Percentiles rank a stretch among this genome's conserved stretches.
Conservation (phyloP, 2,888 invertebrate genomes). For the Clunio marinus region DNA sequence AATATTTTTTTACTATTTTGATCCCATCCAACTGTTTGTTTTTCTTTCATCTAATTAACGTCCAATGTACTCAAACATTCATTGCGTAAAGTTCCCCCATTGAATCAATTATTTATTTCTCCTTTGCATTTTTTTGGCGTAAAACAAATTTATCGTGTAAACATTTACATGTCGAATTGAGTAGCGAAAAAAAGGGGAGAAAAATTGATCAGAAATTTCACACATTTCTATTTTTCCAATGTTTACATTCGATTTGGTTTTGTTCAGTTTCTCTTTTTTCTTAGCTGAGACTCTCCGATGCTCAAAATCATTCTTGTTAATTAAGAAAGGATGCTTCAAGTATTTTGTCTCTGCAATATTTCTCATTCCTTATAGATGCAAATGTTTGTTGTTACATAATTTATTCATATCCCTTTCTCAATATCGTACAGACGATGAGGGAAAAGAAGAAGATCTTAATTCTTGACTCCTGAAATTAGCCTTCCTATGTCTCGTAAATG, state of each 20-base stretch:
- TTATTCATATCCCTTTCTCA: too few species aligned
- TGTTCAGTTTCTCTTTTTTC: background rate
- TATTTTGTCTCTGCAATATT: too few species aligned
- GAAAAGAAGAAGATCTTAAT: too few species aligned
- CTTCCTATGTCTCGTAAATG: too few species aligned
- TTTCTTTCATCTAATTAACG: background rate
- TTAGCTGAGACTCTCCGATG: too few species aligned
- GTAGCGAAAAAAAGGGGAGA: background rate
- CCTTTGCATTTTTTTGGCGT: background rate
- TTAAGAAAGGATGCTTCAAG: too few species aligned
- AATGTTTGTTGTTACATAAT: too few species aligned
- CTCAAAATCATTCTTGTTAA: too few species aligned
- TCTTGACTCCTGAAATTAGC: too few species aligned
- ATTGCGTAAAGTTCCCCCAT: background rate
- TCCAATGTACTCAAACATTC: slow-evolving; percentile 1
- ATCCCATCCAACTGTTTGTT: background rate
- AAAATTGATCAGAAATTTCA: slow-evolving; percentile 37
- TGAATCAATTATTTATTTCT: slow-evolving; percentile 35
- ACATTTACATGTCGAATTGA: slow-evolving; percentile 36
- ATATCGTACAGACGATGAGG: too few species aligned
- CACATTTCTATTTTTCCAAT: slow-evolving; percentile 23
- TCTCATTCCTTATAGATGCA: too few species aligned
- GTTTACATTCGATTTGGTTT: slow-evolving; percentile 25
- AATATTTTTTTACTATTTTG: background rate
- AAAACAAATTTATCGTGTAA: slow-evolving; percentile 36